Base-by-base conservation (phyloP, 2,113 vertebrate genomes). In the Trachemys scripta region DNA sequence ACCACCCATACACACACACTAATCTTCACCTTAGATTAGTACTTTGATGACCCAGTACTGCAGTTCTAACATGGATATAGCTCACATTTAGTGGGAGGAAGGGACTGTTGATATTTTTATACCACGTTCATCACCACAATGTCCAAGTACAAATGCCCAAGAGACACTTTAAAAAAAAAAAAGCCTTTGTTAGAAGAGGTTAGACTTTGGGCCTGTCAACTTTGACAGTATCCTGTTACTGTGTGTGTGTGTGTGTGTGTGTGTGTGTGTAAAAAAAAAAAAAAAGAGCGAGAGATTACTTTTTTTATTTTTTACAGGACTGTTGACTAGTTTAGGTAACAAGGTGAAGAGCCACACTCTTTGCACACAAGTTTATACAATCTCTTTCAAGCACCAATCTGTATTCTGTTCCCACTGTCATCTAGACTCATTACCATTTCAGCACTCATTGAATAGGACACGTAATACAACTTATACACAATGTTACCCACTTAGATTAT, bases 311-410 rank as follows among this genome's bases (percentile, higher is more conserved):
- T 84, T 84, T 59, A 42, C 53, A 82, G 25, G 24, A 35, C 80
- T 22, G n/a, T 72, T 75, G 6, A 42, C 38, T 35, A 75, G 38
- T 22, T 38, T 57, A 56, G n/a, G 54, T 56, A 12, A 45, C 29
- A 22, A 49, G 45, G 31, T 59, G 4, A 62, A 50, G 31, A 62
- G 4, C 16, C 5, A 29, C 42, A 31, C 11, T 45, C 27, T 76
- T 47, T 76, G 85, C 51, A 86, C 38, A 54, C 51, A 76, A 45
- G 54, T 56, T 13, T 59, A 59, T 1, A 25, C 1, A 2, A 56
- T 2, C 20, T 54, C 14, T 10, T 17, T 11, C 1, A 9, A 0
- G 24, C 7, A 0, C 45, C 51, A 49, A 7, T 19, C 47, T 10
- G 0, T 10, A 8, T 2, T 14, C 31, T 10, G 4, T 5, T 27